Base-by-base conservation (phyloP, 2,888 invertebrate species). In the Macrosoma leucophasiata region DNA sequence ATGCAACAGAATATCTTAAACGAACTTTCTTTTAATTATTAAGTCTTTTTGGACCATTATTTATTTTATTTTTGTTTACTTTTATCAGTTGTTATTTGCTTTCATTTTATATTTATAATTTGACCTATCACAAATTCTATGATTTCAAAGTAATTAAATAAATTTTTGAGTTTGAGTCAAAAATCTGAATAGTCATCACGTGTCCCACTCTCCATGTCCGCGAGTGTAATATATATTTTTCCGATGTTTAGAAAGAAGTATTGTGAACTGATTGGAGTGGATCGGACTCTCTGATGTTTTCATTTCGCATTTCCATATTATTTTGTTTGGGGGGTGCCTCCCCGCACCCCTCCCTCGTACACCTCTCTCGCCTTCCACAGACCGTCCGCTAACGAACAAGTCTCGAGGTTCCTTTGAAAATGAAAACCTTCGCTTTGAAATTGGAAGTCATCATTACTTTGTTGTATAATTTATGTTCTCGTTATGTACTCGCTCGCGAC, bases 221-320 rank as follows among this genome's bases (percentile, higher is more conserved):
- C 37, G 18, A 48, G 40, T 55, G 49, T 50, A 60, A 30, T 34
- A 43, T 47, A 50, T 48, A 49, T 45, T 51, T 52, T 56, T 54
- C 58, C 57, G 52, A 57, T 58, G 57, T 58, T 50, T 49, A 48
- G 49, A 50, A 50, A 37, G 33, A 33, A 51, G 65, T 61, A 67
- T 70, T 67, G 68, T 66, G 46, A 45, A 40, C 55, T 45, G 64
- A 62, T 62, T 58, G 61, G 61, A 67, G 71, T 56, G 65, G 65
- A 58, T 59, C 60, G 47, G 45, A 43, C 48, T 51, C 59, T 58
- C 45, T 60, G 66, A 62, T 63, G 64, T 73, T 67, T 67, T 66
- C 71, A 72, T 73, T 72, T 67, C 56, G 52, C 54, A 72, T 79
- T 78, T 77, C 67, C 79, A 75, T 68, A 77, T 77, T 77, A 78